A percentile compares a stretch with the other conserved stretches of the same genome.
Evolutionary conservation across 2,888 invertebrate genomes (phyloP).

Genomic region (Ptilodon capucinus): DNA sequence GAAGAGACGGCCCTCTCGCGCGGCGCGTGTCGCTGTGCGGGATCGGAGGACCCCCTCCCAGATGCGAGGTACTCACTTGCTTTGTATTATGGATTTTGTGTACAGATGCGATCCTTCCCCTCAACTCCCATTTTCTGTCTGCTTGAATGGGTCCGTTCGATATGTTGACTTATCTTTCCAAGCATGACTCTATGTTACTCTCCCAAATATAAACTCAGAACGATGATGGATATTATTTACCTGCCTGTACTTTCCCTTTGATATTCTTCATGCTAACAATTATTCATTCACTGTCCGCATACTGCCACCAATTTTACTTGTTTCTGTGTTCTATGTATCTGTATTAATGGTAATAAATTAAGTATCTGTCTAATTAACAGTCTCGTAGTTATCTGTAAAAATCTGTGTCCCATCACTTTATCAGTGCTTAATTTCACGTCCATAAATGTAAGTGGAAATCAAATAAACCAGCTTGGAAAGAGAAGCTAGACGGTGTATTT

Average conservation of each 20-base stretch:
- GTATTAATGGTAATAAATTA: no score
- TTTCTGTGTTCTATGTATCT: background rate
- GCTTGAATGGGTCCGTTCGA: background rate
- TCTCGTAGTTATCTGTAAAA: no score
- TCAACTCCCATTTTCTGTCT: slow-evolving; percentile 13
- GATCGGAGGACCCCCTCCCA: slow-evolving; percentile 44
- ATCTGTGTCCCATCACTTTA: background rate
- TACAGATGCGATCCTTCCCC: slow-evolving; percentile 26
- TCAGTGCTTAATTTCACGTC: background rate
- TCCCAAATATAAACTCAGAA: background rate
- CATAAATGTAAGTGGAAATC: background rate
- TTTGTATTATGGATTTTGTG: slow-evolving; percentile 23
- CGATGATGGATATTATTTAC: background rate
- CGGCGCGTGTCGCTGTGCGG: slow-evolving; percentile 61
- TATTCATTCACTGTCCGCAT: background rate
- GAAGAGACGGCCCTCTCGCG: slow-evolving; percentile 56
- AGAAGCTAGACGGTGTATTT: background rate
- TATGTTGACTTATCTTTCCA: background rate
- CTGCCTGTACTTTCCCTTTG: background rate
- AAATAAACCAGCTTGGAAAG: background rate
- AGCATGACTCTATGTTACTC: slow-evolving; percentile 1
- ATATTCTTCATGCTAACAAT: background rate
- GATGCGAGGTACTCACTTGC: slow-evolving; percentile 50
- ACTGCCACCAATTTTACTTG: background rate
- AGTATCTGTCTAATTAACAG: background rate